Evolutionary conservation across 2,113 vertebrate species (phyloP), one percentile per base, ranked within the genome.

Genomic region (Bubo bubo): DNA sequence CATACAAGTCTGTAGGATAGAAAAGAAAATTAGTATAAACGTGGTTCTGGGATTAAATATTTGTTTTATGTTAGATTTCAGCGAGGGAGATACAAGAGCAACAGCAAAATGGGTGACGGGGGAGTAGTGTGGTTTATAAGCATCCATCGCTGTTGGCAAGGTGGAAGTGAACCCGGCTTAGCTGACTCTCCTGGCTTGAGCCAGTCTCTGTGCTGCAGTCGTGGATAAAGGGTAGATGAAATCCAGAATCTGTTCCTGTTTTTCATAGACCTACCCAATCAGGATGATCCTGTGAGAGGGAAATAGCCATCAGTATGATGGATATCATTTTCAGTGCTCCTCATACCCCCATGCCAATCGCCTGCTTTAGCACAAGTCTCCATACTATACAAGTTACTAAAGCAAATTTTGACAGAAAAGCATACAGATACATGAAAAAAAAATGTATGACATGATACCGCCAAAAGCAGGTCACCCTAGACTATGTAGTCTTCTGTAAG

Each of bases 91-190:
- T 50, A n/a, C 15, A 55, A 58, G 35, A 43, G 35, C 76, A 75
- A 4, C 9, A 7, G 37, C 47, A 64, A 83, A 91, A 41, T 13
- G 15, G 4, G 4, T 70, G 71, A 14, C 10, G 5, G 45, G 8
- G 15, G 8, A 21, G 14, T 43, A 24, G 14, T 39, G 52, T 7
- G 3, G 30, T 85, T 85, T 79, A 4, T 68, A 45, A 66, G 12
- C n/a, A 80, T 24, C 37, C 15, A 17, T 41, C 1, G 0, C 10
- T 58, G 35, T 59, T 77, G 89, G 32, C 80, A 63, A 37, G 30
- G 23, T n/a, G 39, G 41, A 74, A 41, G 3, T 47, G 47, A 79
- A 67, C 64, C 20, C 0, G 0, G 6, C 24, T 79, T 62, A 55
- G 76, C 26, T 47, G 34, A 70, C 24, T 30, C 41, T 80, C n/a